Base-by-base conservation (phyloP, 2,113 vertebrate genomes). In the Cryptotis parvus region DNA sequence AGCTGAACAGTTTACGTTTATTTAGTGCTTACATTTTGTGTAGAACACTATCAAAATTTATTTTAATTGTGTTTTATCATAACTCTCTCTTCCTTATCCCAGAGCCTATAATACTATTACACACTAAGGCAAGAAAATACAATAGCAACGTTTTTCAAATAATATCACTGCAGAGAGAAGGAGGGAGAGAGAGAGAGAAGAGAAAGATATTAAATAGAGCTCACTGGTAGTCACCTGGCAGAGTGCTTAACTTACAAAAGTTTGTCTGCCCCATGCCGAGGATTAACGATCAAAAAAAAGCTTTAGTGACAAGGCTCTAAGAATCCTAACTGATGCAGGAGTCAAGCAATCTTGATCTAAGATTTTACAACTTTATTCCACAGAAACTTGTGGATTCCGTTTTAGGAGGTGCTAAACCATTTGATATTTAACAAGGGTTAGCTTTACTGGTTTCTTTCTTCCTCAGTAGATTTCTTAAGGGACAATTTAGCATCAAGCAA, bases 21-120 rank as follows among this genome's bases (percentile, higher is more conserved):
- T 29, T 65, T 65, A 7, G 63, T 27, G 20, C 55, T 22, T 24
- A 24, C 22, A 65, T 65, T 96, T 96, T 96, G 94, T 97, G 72
- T 91, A 96, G 95, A 92, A 95, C 65, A 93, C 89, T 96, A 93
- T 97, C 96, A 87, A 82, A 75, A 94, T 97, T 98, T 96, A 95
- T 97, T 88, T 90, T 96, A 90, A 97, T 97, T 96, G 80, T 93
- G 86, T 96, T 98, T 94, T 84, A 87, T 93, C 93, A 94, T 94
- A 97, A 97, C 96, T 97, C 97, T 95, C 45, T 49, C 14, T 49
- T 49, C 9, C 45, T 93, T 70, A 78, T 70, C 81, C 91, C 92
- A 97, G 95, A 97, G 96, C 89, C 90, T 93, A 74, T 98, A 98
- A 98, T 98, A 96, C 96, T 98, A 97, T 98, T 98, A 98, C 96